These are phyloP conservation scores for Cacoxenus indagator DNA, from an alignment of 2,888 invertebrate genomes.

Conservation along the genomic window DNA sequence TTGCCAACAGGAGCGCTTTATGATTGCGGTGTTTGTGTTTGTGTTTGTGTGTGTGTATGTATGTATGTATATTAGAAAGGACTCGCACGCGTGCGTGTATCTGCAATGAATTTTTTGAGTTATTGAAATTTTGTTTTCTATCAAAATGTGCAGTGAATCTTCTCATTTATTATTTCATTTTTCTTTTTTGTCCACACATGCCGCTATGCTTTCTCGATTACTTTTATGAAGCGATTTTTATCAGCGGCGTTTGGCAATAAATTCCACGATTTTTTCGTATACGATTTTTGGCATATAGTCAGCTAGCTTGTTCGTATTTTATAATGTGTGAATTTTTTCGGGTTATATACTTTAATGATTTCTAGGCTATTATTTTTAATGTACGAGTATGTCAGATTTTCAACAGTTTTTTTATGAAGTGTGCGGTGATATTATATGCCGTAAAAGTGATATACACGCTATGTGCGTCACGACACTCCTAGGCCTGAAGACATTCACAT, in stretches of 20 bases:
- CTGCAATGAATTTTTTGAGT: conserved; percentile 42
- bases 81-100: conserved; percentile 30
- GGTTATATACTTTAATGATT: conserved; percentile 16
- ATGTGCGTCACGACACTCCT: neutral
- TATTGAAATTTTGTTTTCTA: conserved; percentile 51
- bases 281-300: conserved; percentile 20
- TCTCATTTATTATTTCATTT: neutral
- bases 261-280: conserved; percentile 42
- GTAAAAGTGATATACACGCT: conserved; percentile 18
- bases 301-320: conserved; percentile 24
- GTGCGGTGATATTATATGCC: neutral
- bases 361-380: neutral
- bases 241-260: conserved; percentile 43
- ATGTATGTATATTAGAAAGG: neutral
- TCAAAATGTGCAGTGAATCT: conserved; percentile 19
- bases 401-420: neutral
- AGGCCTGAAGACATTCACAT: conserved; percentile 17
- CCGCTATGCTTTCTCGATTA: neutral
- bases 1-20: neutral
- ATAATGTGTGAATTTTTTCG: conserved; percentile 39
- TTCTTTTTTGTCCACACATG: neutral
- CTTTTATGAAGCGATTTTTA: conserved; percentile 49
- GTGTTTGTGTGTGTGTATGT: neutral
- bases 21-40: neutral
- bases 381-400: neutral